Percentiles rank a stretch among this genome's conserved stretches.
These are phyloP conservation scores for Alsophila aescularia DNA, from an alignment of 2,888 invertebrate species.

Conservation along the genomic window DNA sequence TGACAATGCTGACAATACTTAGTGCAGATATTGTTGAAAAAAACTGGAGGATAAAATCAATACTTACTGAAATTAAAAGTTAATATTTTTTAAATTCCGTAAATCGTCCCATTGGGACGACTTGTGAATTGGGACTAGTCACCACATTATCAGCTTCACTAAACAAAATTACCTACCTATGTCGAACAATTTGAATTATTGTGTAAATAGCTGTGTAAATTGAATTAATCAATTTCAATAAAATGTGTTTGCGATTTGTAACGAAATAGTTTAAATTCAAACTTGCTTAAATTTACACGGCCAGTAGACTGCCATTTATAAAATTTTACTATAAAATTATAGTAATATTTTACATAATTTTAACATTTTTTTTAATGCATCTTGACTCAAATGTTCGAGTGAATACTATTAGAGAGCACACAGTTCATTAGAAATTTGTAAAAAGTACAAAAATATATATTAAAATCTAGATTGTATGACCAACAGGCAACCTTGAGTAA, in stretches of 20 bases:
- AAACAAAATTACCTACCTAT: constrained; percentile 13
- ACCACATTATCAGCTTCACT: background rate
- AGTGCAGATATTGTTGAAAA: no score
- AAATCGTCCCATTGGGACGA: no score
- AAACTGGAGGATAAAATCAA: no score
- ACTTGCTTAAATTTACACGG: constrained; percentile 14
- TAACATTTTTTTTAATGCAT: background rate
- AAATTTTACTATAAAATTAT: background rate
- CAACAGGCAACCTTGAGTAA: background rate
- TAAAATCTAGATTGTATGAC: constrained; percentile 1
- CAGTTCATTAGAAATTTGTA: no score
- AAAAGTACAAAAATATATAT: background rate
- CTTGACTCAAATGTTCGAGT: background rate
- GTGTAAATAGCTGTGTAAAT: constrained; percentile 18
- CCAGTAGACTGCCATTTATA: constrained; percentile 8
- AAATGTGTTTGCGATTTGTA: background rate
- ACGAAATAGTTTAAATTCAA: constrained; percentile 9
- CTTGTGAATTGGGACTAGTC: no score
- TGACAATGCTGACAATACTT: no score
- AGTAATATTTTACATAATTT: background rate
- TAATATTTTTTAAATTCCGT: no score
- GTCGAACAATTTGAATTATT: constrained; percentile 17
- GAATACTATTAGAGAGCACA: background rate
- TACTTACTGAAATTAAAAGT: no score
- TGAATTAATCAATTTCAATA: background rate